Percentiles rank a stretch among this genome's conserved stretches.
phyloP scores from a whole-genome alignment of 2,888 invertebrate species.

The Drosophila pseudotalamancana region DNA sequence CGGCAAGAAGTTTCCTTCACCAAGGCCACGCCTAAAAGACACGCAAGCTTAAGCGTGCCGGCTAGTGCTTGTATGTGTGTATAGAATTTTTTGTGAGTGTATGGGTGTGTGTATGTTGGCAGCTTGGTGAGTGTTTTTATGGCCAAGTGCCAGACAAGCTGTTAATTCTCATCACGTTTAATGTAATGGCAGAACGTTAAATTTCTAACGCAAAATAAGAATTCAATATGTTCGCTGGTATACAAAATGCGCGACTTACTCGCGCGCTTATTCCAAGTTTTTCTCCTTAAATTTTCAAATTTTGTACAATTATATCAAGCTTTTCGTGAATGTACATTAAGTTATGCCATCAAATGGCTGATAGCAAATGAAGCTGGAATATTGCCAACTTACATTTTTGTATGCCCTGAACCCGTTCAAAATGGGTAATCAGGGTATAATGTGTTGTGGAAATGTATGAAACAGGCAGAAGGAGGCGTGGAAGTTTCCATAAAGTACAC shows the following conservation, averaged over 20 bases:
- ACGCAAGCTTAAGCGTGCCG: conserved; percentile 30
- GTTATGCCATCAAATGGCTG: conserved; percentile 40
- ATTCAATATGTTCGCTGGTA: conserved; percentile 74
- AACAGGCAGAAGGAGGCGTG: no score
- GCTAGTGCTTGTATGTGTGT: not conserved
- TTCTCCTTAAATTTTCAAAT: conserved; percentile 22
- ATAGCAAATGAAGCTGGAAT: conserved; percentile 30
- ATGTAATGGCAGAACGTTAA: conserved; percentile 78
- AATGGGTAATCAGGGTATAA: no score
- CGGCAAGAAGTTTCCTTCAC: conserved; percentile 49
- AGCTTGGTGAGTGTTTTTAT: no score
- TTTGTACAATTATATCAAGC: conserved; percentile 26
- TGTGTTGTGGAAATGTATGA: no score
- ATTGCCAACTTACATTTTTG: conserved; percentile 34
- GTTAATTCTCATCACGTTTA: conserved; percentile 79
- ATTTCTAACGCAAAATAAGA: conserved; percentile 76
- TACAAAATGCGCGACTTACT: conserved; percentile 59
- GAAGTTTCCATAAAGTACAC: no score
- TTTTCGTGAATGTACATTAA: conserved; percentile 59
- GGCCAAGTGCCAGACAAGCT: conserved; percentile 53
- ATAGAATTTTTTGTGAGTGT: no score
- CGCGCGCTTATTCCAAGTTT: conserved; percentile 11
- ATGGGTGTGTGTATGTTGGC: conserved; percentile 2
- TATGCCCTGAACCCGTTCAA: conserved; percentile 7
- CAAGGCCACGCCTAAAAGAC: conserved; percentile 52